These are phyloP conservation scores for Sphaeramia orbicularis DNA, from an alignment of 2,797 vertebrate species.

Conservation along the genomic window DNA sequence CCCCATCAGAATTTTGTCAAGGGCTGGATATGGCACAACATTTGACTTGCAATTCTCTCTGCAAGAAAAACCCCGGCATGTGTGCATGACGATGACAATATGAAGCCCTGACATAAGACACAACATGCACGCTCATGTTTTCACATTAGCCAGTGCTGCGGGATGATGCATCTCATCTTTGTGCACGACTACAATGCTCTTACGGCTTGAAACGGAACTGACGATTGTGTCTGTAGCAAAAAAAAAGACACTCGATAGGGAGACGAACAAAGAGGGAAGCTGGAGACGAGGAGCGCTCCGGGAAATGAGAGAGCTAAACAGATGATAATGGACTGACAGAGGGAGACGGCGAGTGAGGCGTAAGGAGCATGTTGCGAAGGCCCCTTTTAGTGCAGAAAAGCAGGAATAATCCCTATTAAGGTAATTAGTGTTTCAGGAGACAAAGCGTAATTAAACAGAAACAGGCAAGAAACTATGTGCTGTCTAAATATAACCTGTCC, in stretches of 20 bases:
- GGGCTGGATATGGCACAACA: too few relatives aligned
- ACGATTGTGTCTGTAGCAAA: conserved; percentile 14
- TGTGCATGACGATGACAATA: too few relatives aligned
- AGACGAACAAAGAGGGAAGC: conserved; percentile 7
- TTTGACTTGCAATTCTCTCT: too few relatives aligned
- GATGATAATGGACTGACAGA: conserved; percentile 29
- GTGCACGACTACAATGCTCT: background rate
- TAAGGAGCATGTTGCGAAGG: conserved; percentile 39
- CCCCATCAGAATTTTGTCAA: too few relatives aligned
- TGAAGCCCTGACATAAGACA: too few relatives aligned
- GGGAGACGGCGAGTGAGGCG: conserved; percentile 14
- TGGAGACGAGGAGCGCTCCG: conserved; percentile 24
- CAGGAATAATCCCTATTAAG: conserved; percentile 65
- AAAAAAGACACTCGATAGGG: background rate
- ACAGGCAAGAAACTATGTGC: conserved; percentile 43
- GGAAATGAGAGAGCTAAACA: conserved; percentile 19
- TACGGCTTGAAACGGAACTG: conserved; percentile 25
- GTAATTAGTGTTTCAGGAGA: conserved; percentile 69
- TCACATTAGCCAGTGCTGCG: conserved; percentile 1
- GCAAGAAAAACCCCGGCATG: too few relatives aligned
- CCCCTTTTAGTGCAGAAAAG: conserved; percentile 46
- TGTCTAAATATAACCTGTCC: conserved; percentile 55
- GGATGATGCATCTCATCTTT: background rate
- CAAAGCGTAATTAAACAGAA: conserved; percentile 66
- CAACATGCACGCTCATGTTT: conserved; percentile 1